Evolutionary conservation across 2,113 vertebrate genomes (phyloP).

Genomic region (Haliaeetus leucogaster): DNA sequence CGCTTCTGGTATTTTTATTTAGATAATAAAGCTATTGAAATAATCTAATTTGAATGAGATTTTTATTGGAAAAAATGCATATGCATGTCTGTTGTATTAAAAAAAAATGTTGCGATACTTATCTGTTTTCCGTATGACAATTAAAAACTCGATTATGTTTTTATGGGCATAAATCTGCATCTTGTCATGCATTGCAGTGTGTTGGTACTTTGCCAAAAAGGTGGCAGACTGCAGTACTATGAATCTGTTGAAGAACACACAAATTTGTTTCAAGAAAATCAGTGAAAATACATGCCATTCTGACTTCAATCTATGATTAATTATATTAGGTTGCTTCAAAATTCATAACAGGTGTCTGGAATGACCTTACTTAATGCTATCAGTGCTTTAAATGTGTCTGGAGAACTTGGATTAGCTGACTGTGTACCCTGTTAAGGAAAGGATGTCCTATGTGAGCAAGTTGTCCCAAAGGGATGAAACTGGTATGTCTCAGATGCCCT

Average conservation of each 20-base stretch:
- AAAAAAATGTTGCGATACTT: background rate
- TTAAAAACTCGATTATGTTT: background rate
- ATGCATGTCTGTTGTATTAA: background rate
- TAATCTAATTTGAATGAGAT: background rate
- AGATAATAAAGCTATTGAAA: background rate
- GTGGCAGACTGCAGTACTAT: background rate
- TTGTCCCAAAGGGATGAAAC: background rate
- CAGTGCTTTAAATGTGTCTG: background rate
- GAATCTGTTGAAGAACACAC: background rate
- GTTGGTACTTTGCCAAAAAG: background rate
- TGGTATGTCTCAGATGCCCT: background rate
- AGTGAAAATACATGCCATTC: background rate
- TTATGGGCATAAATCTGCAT: background rate
- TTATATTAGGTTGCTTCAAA: background rate
- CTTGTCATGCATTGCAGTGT: background rate
- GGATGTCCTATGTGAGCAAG: background rate
- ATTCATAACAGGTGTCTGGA: background rate
- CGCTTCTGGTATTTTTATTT: background rate
- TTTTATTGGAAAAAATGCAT: background rate
- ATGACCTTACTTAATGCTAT: background rate
- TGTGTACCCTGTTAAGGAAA: background rate
- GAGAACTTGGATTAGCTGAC: background rate
- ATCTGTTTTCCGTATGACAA: background rate
- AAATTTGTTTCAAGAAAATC: background rate
- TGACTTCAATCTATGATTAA: background rate